A percentile compares a stretch with the other conserved stretches of the same genome.
Conservation (phyloP, 2,888 invertebrate genomes). For the Germaria angustata region DNA sequence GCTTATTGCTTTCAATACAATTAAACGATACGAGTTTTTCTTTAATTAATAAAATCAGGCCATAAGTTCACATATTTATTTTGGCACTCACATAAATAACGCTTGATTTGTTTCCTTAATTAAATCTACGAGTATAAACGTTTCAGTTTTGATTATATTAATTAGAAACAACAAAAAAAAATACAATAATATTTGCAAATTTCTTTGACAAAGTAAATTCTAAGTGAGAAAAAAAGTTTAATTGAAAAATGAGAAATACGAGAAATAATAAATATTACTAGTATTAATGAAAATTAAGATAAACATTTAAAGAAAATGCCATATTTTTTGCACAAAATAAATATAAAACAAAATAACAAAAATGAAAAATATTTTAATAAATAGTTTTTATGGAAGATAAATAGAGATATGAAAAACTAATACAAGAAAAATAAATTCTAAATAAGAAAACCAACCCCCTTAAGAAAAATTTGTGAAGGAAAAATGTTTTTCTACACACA, state of each 20-base stretch:
- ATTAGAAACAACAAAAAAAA: too few species aligned
- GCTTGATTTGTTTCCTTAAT: too few species aligned
- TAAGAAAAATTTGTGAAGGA: slow-evolving; percentile 37
- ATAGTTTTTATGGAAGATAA: slow-evolving; percentile 57
- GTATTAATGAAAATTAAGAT: slow-evolving; percentile 15
- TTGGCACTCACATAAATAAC: too few species aligned
- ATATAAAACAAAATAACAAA: not conserved
- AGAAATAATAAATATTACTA: not conserved
- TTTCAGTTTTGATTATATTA: too few species aligned
- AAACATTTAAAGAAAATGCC: slow-evolving; percentile 39
- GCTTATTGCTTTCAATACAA: too few species aligned
- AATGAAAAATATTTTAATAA: slow-evolving; percentile 61
- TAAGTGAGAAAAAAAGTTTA: slow-evolving; percentile 8
- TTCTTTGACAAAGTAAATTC: slow-evolving; percentile 13
- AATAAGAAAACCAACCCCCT: slow-evolving; percentile 5
- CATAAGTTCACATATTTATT: too few species aligned
- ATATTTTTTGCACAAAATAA: slow-evolving; percentile 66
- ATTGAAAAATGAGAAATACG: too few species aligned
- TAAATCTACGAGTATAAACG: too few species aligned
- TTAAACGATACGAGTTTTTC: too few species aligned
- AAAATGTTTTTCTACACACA: slow-evolving; percentile 44
- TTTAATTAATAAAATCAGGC: too few species aligned
- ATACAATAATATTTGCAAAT: not conserved
- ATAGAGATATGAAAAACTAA: not conserved
- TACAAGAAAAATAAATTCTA: slow-evolving; percentile 27